Evolutionary conservation across 2,797 vertebrate species (phyloP).

Genomic region (Diplodus sargus): DNA sequence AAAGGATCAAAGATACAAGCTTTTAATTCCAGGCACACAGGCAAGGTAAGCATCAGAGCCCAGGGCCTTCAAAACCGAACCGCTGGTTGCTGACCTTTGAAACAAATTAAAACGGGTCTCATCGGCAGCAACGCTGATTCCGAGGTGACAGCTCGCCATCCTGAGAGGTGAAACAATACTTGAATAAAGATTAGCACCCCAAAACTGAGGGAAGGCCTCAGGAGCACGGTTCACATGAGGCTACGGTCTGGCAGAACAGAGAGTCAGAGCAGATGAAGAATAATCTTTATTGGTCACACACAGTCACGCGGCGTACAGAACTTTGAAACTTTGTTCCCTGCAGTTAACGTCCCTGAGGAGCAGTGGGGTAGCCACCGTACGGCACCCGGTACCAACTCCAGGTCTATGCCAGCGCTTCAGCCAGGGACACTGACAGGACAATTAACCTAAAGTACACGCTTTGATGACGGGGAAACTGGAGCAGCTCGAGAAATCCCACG

Average conservation of each 20-base stretch:
- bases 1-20: conserved; percentile 73
- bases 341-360: too few species aligned
- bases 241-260: conserved; percentile 22
- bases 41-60: conserved; percentile 42
- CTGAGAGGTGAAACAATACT: conserved; percentile 24
- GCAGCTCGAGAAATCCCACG: too few species aligned
- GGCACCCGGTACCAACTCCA: too few species aligned
- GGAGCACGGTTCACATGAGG: conserved; percentile 7
- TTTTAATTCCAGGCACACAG: conserved; percentile 69
- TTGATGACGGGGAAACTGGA: too few species aligned
- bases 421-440: too few species aligned
- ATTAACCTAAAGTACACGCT: too few species aligned
- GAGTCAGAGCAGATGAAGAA: not conserved
- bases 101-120: conserved; percentile 47
- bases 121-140: conserved; percentile 41
- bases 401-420: too few species aligned
- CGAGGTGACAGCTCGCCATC: conserved; percentile 29
- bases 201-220: conserved; percentile 2
- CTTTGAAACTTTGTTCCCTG: too few species aligned
- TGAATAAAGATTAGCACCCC: conserved; percentile 47
- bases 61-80: conserved; percentile 10
- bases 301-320: too few species aligned
- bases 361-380: too few species aligned
- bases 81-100: conserved; percentile 42
- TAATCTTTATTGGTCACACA: too few species aligned